Percentiles rank a stretch among this genome's conserved stretches.
These are phyloP conservation scores for Suillia variegata DNA, from an alignment of 2,888 invertebrate genomes.

Conservation along the genomic window DNA sequence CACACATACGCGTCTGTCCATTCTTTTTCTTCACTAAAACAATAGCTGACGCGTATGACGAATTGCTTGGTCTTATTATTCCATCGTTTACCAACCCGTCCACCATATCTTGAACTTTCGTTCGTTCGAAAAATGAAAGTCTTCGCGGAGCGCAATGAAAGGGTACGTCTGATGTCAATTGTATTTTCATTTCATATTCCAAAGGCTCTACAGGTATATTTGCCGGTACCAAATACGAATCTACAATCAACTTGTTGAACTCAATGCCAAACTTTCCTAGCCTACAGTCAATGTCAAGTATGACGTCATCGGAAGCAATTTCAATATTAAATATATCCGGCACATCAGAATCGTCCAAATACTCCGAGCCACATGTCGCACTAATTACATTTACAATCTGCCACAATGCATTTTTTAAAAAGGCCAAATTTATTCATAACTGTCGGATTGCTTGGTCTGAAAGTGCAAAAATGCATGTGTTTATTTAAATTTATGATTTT, in stretches of 20 bases:
- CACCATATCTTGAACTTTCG: constrained; percentile 5
- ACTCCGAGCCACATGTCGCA: neutral
- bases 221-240: too few species aligned
- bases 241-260: constrained; percentile 1
- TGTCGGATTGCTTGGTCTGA: neutral
- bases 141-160: constrained; percentile 11
- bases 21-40: constrained; percentile 22
- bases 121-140: constrained; percentile 1
- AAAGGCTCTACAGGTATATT: constrained; percentile 1
- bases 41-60: constrained; percentile 18
- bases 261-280: neutral
- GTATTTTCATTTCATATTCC: constrained; percentile 18
- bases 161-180: constrained; percentile 13
- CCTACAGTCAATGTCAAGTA: constrained; percentile 7
- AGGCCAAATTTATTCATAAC: neutral
- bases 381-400: neutral
- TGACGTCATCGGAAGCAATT: neutral
- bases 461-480: neutral
- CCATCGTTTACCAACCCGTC: constrained; percentile 7
- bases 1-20: constrained; percentile 16
- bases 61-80: constrained; percentile 15
- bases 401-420: neutral
- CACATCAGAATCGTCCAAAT: neutral
- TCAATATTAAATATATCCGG: constrained; percentile 15
- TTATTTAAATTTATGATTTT: neutral